These are phyloP conservation scores for Acleris holmiana DNA, from an alignment of 2,888 invertebrate genomes.

Conservation along the genomic window DNA sequence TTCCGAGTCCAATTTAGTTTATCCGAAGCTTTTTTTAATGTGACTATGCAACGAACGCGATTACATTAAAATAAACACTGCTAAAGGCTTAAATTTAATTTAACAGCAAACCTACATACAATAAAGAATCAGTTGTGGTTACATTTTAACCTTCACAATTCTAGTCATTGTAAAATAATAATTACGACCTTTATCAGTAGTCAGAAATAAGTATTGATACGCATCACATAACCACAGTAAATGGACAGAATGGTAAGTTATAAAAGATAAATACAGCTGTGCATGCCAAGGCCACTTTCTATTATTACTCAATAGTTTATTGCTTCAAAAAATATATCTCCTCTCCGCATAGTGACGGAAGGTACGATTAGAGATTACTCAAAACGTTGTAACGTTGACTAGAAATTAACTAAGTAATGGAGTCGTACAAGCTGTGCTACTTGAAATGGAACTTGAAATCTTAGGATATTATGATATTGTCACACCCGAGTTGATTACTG, in stretches of 20 bases:
- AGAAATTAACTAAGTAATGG: constrained; percentile 31
- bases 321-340: constrained; percentile 52
- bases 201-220: background rate
- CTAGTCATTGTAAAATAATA: background rate
- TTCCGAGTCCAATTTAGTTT: too few relatives aligned
- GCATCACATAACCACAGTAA: background rate
- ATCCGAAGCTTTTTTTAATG: too few relatives aligned
- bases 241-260: constrained; percentile 4
- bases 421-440: constrained; percentile 8
- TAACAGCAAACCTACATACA: constrained; percentile 7
- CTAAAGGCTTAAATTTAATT: background rate
- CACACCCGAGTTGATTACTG: constrained; percentile 4
- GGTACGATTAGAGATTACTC: constrained; percentile 37
- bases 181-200: background rate
- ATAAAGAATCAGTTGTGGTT: constrained; percentile 4
- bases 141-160: constrained; percentile 4
- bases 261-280: constrained; percentile 28
- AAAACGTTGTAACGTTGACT: constrained; percentile 27
- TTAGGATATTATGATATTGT: constrained; percentile 14
- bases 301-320: constrained; percentile 49
- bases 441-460: constrained; percentile 1
- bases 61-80: too few relatives aligned
- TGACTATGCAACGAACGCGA: too few relatives aligned
- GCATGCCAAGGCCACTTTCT: constrained; percentile 57
- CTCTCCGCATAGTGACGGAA: constrained; percentile 39